Percentiles rank a stretch among this genome's conserved stretches.
phyloP scores from a whole-genome alignment of 2,888 invertebrate genomes.

The Brachypalpus laphriformis region DNA sequence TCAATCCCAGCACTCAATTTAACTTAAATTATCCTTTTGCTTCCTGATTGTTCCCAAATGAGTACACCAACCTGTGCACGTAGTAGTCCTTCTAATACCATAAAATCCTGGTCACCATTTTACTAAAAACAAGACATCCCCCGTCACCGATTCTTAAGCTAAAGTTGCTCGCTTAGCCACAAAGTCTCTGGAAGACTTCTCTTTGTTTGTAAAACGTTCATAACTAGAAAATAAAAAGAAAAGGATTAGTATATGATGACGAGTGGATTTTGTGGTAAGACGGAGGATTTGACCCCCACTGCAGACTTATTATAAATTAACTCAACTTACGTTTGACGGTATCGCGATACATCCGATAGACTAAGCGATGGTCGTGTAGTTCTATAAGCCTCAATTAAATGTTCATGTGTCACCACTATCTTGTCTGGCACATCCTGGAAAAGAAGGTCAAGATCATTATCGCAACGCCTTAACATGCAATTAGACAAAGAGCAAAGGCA shows the following conservation, averaged over 20 bases:
- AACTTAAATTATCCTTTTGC: conserved; percentile 14
- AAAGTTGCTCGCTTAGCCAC: conserved; percentile 85
- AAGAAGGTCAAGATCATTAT: conserved; percentile 15
- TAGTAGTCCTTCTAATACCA: not conserved
- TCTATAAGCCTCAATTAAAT: conserved; percentile 87
- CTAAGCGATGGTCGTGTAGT: conserved; percentile 92
- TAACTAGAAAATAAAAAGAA: conserved; percentile 83
- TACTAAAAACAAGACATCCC: not conserved
- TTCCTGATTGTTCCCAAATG: not conserved
- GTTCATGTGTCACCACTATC: conserved; percentile 84
- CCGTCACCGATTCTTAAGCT: conserved; percentile 81
- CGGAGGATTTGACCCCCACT: too few species aligned
- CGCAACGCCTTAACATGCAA: conserved; percentile 11
- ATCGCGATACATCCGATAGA: conserved; percentile 87
- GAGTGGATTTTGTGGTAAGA: too few species aligned
- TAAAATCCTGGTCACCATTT: not conserved
- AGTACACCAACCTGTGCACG: not conserved
- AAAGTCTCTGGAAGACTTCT: conserved; percentile 84
- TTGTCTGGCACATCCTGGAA: conserved; percentile 81
- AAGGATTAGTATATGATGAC: too few species aligned
- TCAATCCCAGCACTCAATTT: conserved; percentile 27
- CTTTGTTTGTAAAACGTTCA: conserved; percentile 85
- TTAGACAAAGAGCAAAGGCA: conserved; percentile 29
- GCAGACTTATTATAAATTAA: too few species aligned
- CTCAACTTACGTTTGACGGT: conserved; percentile 88